Evolutionary conservation across 2,888 invertebrate species (phyloP), one percentile per base, ranked within the genome.

Genomic region (Ormyrus nitidulus): DNA sequence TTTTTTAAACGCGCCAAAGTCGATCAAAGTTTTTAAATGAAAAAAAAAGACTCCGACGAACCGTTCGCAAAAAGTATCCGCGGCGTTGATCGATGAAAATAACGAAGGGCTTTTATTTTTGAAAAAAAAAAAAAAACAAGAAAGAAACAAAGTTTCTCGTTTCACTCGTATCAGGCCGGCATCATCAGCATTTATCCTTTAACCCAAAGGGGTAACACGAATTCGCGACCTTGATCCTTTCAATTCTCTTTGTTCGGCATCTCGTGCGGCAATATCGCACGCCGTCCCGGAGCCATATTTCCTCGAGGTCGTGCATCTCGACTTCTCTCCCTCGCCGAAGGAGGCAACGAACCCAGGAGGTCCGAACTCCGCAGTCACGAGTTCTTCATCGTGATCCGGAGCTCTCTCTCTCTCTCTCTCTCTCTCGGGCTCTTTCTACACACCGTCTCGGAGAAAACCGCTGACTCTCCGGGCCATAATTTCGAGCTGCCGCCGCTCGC

Each of bases 311-410:
- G 54, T 56, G 54, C 54, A 56, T 56, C 54, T 56, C 54, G 54
- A 56, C n/a, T 56, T 56, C 54, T 11, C 54, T 11, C 54, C 11
- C 7, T 10, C 5, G 9, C 10, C 19, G 19, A 19, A 11, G 44
- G 46, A 56, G 64, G 10, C 56, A 73, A 54, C 48, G 64, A 73
- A 56, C 56, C 56, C 65, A 46, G 65, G 73, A 73, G 73, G 65
- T 73, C 65, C 56, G 34, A 65, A 56, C 19, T 19, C 19, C 19
- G 73, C 64, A 73, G 65, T 73, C 73, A 73, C 73, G 73, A 73
- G 54, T 48, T 65, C 65, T 65, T 73, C 56, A 73, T 73, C 73
- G 65, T 44, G 73, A 65, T 65, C 56, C 46, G 65, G 71, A 44
- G 19, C 19, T 19, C 19, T 1, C 13, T 9, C 19, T 44, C 10